Conservation (phyloP, 2,888 invertebrate species). For the Diaperis boleti region DNA sequence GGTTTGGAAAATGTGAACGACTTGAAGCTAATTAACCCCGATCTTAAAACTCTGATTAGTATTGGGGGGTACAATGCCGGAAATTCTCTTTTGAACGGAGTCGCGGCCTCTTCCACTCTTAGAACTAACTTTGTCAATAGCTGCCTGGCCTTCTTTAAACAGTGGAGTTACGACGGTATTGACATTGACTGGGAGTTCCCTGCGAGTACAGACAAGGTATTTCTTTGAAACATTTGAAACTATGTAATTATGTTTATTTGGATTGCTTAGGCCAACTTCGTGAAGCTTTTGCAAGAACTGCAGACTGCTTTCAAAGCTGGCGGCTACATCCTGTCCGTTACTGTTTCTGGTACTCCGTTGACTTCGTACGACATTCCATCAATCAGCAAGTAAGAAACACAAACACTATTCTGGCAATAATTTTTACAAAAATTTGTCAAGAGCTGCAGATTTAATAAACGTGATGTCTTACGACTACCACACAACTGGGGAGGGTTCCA, state of each 20-base stretch:
- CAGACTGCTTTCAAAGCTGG: slow-evolving; percentile 47
- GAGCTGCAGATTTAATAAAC: slow-evolving; percentile 64
- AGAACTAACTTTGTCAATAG: slow-evolving; percentile 55
- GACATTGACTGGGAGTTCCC: slow-evolving; percentile 40
- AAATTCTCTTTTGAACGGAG: slow-evolving; percentile 50
- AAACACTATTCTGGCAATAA: neutral
- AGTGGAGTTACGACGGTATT: slow-evolving; percentile 33
- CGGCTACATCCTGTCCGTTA: slow-evolving; percentile 54
- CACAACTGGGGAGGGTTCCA: slow-evolving; percentile 73
- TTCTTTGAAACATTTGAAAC: neutral
- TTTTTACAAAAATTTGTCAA: slow-evolving; percentile 11
- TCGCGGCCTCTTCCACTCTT: slow-evolving; percentile 48
- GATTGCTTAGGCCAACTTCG: slow-evolving; percentile 49
- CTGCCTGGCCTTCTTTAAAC: slow-evolving; percentile 22
- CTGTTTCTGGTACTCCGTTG: slow-evolving; percentile 53
- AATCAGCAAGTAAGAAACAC: slow-evolving; percentile 55
- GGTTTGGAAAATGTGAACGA: slow-evolving; percentile 42
- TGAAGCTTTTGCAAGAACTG: slow-evolving; percentile 52
- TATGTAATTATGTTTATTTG: slow-evolving; percentile 10
- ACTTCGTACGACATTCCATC: slow-evolving; percentile 52
- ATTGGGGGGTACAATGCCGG: slow-evolving; percentile 76
- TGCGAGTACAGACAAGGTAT: slow-evolving; percentile 27
- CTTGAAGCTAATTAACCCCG: slow-evolving; percentile 68
- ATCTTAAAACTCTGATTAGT: slow-evolving; percentile 71
- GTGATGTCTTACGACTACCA: slow-evolving; percentile 71